Base-by-base conservation (phyloP, 2,888 invertebrate species). In the Leucophora obtusa region DNA sequence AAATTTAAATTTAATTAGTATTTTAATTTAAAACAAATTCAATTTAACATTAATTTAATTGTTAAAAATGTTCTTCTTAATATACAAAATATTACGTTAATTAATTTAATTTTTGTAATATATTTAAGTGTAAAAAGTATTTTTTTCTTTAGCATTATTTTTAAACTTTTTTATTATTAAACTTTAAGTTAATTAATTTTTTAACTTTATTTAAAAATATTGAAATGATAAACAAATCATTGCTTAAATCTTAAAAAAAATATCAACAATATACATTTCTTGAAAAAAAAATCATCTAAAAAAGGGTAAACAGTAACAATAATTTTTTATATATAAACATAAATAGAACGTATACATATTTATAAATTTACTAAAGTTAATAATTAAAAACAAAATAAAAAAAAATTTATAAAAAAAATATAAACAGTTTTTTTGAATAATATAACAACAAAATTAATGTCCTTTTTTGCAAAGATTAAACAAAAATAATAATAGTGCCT, bases 281-380 rank as follows among this genome's bases (percentile, higher is more conserved):
- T 21, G 21, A 35, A 80, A 78, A 76, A 82, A 82, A 68, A 69
- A 77, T 74, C 81, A 79, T 77, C 71, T 70, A 74, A 80, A 82
- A 84, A 84, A 82, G 80, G 79, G 80, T 74, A 82, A 81, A 74
- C 79, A 73, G 68, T 63, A 81, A 73, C 71, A 82, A 82, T 73
- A 83, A 82, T 76, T 68, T 78, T 72, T 38, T 53, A 76, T 71
- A 76, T 54, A 65, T 62, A 35, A 72, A 51, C 43, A 60, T 18
- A 50, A 51, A 62, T 50, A 69, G 47, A 56, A 4, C 47, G 65
- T 71, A 59, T 84, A 83, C 66, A 82, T 72, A 83, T 81, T 81
- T 77, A 76, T 69, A 59, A 76, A 72, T 69, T 59, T 69, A 59
- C 59, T 56, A 73, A 65, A 62, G 59, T 15, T 50, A 60, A 54